Base-by-base conservation (phyloP, 2,113 vertebrate species). In the Spilogale gracilis region DNA sequence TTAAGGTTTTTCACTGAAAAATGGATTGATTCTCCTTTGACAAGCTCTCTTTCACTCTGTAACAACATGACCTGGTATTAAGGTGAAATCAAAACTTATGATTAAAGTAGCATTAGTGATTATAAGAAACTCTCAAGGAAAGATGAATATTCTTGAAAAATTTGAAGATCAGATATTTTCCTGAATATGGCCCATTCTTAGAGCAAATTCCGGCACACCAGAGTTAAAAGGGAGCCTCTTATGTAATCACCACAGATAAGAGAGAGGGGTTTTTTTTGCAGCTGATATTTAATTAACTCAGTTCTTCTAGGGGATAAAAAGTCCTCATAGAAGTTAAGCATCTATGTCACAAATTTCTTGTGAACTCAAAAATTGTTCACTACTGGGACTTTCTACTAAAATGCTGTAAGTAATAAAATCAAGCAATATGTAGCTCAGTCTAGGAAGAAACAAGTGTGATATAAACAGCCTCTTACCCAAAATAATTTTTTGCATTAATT, bases 21-120 rank as follows among this genome's bases (percentile, higher is more conserved):
- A 73, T 18, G 60, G n/a, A 32, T 48, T 86, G 89, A 45, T 56
- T 83, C 43, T 74, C 18, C 65, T 48, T 58, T 85, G 25, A 56
- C 1, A 52, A 50, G 27, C 61, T 89, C 38, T 90, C 25, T 45
- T 74, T 76, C 54, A 18, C n/a, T 90, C 2, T 13, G 9, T 0
- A 17, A 25, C 60, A 78, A 11, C 52, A 50, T 21, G 69, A 56
- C 43, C 52, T 82, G 3, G 12, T 30, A 14, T 74, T 73, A 91
- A 38, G 21, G 54, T 1, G 1, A 92, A 94, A 96, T 93, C 9
- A 82, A 95, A 50, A 73, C 13, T 91, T 8, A 5, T 89, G 88
- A 96, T 91, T 78, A 95, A 82, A 91, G 78, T 84, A 81, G n/a
- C 38, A 83, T 95, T 82, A 38, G 69, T 96, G 94, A 85, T 80